Conservation (phyloP, 2,797 vertebrate genomes). For the Rhinichthys osculus region DNA sequence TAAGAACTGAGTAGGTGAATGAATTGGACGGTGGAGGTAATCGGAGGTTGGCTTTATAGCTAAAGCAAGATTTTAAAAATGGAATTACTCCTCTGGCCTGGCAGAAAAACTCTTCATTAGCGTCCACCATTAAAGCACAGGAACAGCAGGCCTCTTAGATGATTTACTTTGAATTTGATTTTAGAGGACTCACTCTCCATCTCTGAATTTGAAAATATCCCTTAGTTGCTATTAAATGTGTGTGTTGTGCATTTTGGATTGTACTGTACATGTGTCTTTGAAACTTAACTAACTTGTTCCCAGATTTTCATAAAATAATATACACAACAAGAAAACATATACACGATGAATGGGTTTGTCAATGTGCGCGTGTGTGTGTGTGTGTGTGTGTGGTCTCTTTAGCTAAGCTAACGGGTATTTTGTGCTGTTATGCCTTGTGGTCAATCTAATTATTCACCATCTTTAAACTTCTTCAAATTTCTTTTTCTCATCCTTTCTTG, state of each 20-base stretch:
- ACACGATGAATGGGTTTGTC: constrained; percentile 31
- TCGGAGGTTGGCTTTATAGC: constrained; percentile 63
- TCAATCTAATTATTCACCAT: constrained; percentile 56
- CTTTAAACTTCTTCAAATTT: constrained; percentile 63
- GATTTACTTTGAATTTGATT: constrained; percentile 17
- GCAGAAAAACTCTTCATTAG: constrained; percentile 73
- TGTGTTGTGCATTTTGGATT: constrained; percentile 14
- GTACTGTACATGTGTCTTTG: constrained; percentile 1
- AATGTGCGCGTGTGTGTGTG: constrained; percentile 46
- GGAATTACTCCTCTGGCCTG: constrained; percentile 73
- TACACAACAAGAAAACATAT: constrained; percentile 30
- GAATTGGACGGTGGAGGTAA: constrained; percentile 42
- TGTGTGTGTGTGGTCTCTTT: constrained; percentile 60
- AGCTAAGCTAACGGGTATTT: constrained; percentile 48
- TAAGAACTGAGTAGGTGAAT: constrained; percentile 45
- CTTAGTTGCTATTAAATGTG: constrained; percentile 10
- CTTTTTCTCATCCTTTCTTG: constrained; percentile 63
- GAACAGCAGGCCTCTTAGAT: constrained; percentile 42
- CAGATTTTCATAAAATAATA: constrained; percentile 31
- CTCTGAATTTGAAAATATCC: constrained; percentile 21
- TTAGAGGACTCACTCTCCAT: constrained; percentile 37
- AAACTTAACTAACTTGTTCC: constrained; percentile 29
- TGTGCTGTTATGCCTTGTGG: constrained; percentile 55
- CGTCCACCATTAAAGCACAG: constrained; percentile 71
- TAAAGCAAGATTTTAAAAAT: constrained; percentile 67